Base-by-base conservation (phyloP, 1,140 invertebrate species). In the Grapholita molesta region DNA sequence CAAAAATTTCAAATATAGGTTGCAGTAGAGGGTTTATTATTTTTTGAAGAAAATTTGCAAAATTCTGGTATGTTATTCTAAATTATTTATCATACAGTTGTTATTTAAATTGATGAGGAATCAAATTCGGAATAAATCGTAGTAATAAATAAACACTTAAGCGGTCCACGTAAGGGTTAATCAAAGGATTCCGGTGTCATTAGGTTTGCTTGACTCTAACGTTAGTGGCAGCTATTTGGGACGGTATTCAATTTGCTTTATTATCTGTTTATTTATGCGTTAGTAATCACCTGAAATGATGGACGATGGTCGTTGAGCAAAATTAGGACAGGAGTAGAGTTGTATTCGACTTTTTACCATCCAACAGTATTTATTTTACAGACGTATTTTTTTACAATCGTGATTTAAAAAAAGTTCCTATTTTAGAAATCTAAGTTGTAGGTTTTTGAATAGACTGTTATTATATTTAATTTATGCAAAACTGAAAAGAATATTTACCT, bases 221-320 rank as follows among this genome's bases (percentile, higher is more conserved):
- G 68, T 55, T 33, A 42, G 68, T 71, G 75, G 73, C 72, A 77
- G 82, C 86, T 83, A 78, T 79, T 78, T 75, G 73, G 67, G 77
- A 77, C 79, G 78, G 80, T 82, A 83, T 89, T 90, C 88, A 90
- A 90, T 90, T 90, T 88, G 83, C 81, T 89, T 86, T 89, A 89
- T 88, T 88, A 88, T 88, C 82, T 90, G 87, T 90, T 90, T 90
- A 88, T 87, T 87, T 88, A 88, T 87, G 82, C 85, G 78, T 28
- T 61, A 15, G 55, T 88, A 84, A 89, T 88, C 80, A 78, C 77
- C 23, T 64, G 64, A 73, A 83, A 87, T 84, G 79, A 90, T 90
- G 82, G 86, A 78, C 76, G 78, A 80, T 80, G 71, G 70, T 70
- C 74, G 70, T 61, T 70, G 64, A 66, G 24, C 32, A 69, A 71